These are phyloP conservation scores for Anas platyrhynchos DNA, from an alignment of 2,113 vertebrate species.

Conservation along the genomic window DNA sequence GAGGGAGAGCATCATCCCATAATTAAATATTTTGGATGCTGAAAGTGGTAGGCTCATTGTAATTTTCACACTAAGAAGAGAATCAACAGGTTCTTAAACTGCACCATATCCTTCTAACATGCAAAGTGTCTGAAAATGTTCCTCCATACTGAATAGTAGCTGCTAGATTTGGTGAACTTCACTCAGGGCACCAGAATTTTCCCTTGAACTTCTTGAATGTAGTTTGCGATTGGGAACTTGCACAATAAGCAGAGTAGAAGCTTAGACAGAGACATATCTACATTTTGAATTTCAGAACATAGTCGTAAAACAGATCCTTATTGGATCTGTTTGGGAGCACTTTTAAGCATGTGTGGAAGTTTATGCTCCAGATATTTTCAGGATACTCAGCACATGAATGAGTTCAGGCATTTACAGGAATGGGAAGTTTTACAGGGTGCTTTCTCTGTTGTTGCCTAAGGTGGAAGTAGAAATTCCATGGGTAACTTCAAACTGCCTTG, in stretches of 20 bases:
- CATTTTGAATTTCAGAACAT: neutral
- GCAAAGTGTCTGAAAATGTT: neutral
- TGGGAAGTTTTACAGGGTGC: neutral
- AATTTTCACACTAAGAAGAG: neutral
- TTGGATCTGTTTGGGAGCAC: neutral
- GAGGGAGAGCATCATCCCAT: fast-evolving
- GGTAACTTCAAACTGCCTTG: neutral
- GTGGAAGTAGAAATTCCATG: neutral
- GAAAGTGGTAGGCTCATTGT: neutral
- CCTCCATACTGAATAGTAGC: neutral
- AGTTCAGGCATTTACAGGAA: neutral
- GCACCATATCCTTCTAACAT: neutral
- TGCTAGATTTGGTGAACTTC: neutral
- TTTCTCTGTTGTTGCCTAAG: neutral
- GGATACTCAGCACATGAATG: neutral
- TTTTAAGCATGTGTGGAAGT: neutral
- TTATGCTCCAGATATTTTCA: neutral
- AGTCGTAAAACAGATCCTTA: neutral
- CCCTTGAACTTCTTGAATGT: neutral
- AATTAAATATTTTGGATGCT: neutral
- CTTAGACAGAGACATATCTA: fast-evolving
- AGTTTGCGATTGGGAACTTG: neutral
- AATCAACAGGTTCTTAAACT: neutral
- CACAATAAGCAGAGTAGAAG: neutral
- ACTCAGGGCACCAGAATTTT: fast-evolving